Percentiles rank a stretch among this genome's conserved stretches.
Evolutionary conservation across 37 sponge, comb jelly and placozoan genomes (phyloP).

Genomic region (Geodia barretti): DNA sequence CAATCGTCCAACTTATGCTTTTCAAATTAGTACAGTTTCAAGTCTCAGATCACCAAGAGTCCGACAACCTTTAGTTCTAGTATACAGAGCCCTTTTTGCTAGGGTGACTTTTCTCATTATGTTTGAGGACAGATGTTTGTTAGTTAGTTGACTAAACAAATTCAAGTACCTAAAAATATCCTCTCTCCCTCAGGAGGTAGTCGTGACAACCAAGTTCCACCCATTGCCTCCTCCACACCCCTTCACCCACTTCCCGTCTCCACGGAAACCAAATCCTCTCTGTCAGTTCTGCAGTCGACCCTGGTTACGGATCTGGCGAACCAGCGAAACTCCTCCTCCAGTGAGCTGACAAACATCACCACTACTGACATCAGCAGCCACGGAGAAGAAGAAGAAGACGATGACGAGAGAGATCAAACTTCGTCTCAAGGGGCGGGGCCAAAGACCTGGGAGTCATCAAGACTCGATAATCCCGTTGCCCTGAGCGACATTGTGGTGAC

Average conservation of each 20-base stretch:
- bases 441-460: not conserved
- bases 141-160: no score
- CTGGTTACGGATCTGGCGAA: not conserved
- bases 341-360: slow-evolving; percentile 24
- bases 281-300: not conserved
- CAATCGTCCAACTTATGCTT: no score
- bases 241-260: slow-evolving; percentile 1
- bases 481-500: slow-evolving; percentile 36
- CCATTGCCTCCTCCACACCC: not conserved
- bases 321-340: slow-evolving; percentile 9
- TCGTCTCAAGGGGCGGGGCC: not conserved
- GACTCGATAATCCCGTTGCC: not conserved
- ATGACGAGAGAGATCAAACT: not conserved
- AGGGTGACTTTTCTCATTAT: no score
- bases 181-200: no score
- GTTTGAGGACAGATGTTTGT: no score
- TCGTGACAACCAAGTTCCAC: not conserved
- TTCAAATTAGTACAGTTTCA: no score
- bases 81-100: no score
- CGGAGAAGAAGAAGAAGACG: slow-evolving; percentile 13
- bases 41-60: no score
- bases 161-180: no score
- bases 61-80: no score
- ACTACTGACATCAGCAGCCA: slow-evolving; percentile 52
- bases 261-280: not conserved